Evolutionary conservation across 2,797 vertebrate species (phyloP).

Genomic region (Halcyon smyrnensis): DNA sequence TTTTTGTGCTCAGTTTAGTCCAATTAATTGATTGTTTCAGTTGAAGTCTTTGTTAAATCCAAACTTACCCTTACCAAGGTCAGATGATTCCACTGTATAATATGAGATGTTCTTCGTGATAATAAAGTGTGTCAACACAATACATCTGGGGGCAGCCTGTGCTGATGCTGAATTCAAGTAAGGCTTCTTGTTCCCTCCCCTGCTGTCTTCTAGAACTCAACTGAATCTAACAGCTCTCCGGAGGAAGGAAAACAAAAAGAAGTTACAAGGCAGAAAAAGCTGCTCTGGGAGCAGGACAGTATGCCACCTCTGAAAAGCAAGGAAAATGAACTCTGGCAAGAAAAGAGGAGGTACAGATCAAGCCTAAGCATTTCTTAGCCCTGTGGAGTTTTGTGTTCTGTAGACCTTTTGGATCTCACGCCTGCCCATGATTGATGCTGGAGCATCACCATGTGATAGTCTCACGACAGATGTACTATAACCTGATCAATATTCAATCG

Average conservation of each 20-base stretch:
- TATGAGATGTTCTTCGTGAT: background rate
- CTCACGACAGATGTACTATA: background rate
- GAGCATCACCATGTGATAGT: background rate
- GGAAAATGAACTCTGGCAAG: constrained; percentile 45
- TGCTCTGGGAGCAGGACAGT: constrained; percentile 43
- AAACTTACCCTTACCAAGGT: background rate
- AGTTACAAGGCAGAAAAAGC: constrained; percentile 58
- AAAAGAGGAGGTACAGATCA: constrained; percentile 64
- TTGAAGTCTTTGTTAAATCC: background rate
- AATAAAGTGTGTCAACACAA: background rate
- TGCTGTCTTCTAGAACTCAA: constrained; percentile 61
- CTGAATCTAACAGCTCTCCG: constrained; percentile 56
- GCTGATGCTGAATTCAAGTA: background rate
- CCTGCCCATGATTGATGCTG: background rate
- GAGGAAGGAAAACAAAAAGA: constrained; percentile 76
- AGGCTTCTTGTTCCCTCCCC: background rate
- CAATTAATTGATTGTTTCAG: background rate
- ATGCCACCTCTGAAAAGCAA: constrained; percentile 29
- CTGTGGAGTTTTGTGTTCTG: background rate
- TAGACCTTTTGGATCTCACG: background rate
- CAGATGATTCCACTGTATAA: background rate
- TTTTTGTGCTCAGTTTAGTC: background rate
- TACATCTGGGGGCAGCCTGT: background rate
- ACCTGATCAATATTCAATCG: background rate
- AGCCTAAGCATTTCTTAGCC: background rate